Evolutionary conservation across 2,888 invertebrate genomes (phyloP).

Genomic region (Itoplectis maculator): DNA sequence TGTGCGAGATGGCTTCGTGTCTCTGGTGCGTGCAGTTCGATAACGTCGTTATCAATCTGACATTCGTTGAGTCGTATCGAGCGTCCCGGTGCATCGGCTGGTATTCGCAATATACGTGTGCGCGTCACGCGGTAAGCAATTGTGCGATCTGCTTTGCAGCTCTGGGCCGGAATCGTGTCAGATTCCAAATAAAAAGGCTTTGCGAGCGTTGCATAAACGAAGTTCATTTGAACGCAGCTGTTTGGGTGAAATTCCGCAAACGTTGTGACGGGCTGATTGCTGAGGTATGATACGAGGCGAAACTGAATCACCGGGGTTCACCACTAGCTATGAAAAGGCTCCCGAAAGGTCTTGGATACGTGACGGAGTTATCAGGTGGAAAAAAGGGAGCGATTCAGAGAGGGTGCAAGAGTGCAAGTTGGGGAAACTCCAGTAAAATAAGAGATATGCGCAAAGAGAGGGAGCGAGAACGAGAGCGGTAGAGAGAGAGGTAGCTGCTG

Average conservation of each 20-base stretch:
- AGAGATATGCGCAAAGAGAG: background rate
- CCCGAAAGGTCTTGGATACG: background rate
- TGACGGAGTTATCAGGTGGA: background rate
- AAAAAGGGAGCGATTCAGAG: background rate
- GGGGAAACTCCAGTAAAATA: slow-evolving; percentile 24
- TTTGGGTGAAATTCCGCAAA: background rate
- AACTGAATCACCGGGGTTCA: background rate
- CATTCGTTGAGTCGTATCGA: slow-evolving; percentile 61
- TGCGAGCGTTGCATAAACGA: background rate
- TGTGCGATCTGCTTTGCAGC: slow-evolving; percentile 30
- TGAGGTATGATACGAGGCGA: background rate
- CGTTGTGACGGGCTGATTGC: background rate
- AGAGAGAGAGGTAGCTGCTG: background rate
- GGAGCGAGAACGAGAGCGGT: no score
- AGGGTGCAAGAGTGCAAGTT: background rate
- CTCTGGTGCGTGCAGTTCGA: slow-evolving; percentile 53
- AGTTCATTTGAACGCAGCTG: slow-evolving; percentile 16
- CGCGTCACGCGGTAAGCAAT: slow-evolving; percentile 23
- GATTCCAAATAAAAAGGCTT: slow-evolving; percentile 9
- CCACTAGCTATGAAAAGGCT: no score
- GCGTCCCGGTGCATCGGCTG: slow-evolving; percentile 41
- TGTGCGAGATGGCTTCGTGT: slow-evolving; percentile 25
- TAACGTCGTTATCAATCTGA: slow-evolving; percentile 66
- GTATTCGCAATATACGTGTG: background rate
- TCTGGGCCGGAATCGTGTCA: slow-evolving; percentile 18